Conservation (phyloP, 2,888 invertebrate species). For the Orthosia cruda region DNA sequence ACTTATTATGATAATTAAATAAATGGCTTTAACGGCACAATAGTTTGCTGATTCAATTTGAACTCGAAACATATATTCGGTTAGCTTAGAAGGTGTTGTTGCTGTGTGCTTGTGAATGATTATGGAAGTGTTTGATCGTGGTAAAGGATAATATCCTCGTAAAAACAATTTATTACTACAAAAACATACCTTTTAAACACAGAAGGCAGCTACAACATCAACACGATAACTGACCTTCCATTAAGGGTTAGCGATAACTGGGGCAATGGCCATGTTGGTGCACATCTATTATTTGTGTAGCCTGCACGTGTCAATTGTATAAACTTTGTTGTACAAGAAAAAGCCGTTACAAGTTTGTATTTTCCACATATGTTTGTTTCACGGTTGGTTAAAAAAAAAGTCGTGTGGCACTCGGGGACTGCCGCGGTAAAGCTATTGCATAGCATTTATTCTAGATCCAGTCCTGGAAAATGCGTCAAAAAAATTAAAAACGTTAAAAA, state of each 20-base stretch:
- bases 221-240: conserved; percentile 27
- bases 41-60: not conserved
- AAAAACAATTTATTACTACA: too few relatives aligned
- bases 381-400: too few relatives aligned
- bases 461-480: too few relatives aligned
- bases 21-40: not conserved
- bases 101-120: not conserved
- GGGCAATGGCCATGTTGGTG: conserved; percentile 25
- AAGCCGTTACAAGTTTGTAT: conserved; percentile 19
- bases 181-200: conserved; percentile 24
- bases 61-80: not conserved
- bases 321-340: conserved; percentile 43
- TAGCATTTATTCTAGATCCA: too few relatives aligned
- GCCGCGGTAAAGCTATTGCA: too few relatives aligned
- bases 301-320: conserved; percentile 35
- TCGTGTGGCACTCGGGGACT: too few relatives aligned
- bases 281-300: conserved; percentile 23
- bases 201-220: conserved; percentile 3
- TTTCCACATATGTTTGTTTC: conserved; percentile 31
- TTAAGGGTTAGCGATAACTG: conserved; percentile 14
- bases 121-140: not conserved
- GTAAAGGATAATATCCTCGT: not conserved
- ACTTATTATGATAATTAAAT: too few relatives aligned
- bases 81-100: not conserved
- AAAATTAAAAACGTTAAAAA: too few relatives aligned